phyloP scores from a whole-genome alignment of 2,797 vertebrate species.

The Enteromius fasciolatus region DNA sequence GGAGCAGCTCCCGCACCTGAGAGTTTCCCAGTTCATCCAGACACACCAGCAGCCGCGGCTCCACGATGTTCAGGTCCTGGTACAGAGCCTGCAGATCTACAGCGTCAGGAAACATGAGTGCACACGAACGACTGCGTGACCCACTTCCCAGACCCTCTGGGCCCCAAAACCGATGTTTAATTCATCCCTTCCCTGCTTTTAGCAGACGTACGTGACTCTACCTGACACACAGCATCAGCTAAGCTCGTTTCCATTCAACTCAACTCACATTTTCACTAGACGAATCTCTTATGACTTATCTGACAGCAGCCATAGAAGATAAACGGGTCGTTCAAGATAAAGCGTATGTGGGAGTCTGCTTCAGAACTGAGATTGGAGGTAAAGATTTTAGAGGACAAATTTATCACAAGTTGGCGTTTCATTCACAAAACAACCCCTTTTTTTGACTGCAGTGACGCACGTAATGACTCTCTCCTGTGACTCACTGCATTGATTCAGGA shows the following conservation, averaged over 20 bases:
- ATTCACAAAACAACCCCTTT: constrained; percentile 44
- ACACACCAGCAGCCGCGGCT: constrained; percentile 74
- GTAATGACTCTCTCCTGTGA: constrained; percentile 23
- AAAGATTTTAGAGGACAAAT: constrained; percentile 27
- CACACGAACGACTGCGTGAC: constrained; percentile 53
- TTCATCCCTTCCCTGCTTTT: constrained; percentile 64
- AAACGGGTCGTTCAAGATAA: not conserved
- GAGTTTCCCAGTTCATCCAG: constrained; percentile 78
- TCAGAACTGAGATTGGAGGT: not conserved
- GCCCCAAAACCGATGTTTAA: constrained; percentile 68
- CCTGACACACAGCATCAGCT: constrained; percentile 14
- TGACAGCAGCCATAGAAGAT: constrained; percentile 6
- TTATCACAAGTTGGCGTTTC: constrained; percentile 21
- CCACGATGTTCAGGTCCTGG: constrained; percentile 74
- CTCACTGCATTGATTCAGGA: constrained; percentile 36
- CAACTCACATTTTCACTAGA: not conserved
- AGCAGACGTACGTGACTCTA: constrained; percentile 45
- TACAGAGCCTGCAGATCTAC: constrained; percentile 75
- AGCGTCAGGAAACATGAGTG: not conserved
- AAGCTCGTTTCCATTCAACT: not conserved
- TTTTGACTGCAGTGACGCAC: constrained; percentile 64
- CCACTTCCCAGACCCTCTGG: constrained; percentile 56
- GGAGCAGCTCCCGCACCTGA: constrained; percentile 79
- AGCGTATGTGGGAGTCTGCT: not conserved
- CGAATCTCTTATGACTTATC: not conserved